Evolutionary conservation across 2,113 vertebrate species (phyloP), one percentile per base, ranked within the genome.

Genomic region (Artemisiospiza belli): DNA sequence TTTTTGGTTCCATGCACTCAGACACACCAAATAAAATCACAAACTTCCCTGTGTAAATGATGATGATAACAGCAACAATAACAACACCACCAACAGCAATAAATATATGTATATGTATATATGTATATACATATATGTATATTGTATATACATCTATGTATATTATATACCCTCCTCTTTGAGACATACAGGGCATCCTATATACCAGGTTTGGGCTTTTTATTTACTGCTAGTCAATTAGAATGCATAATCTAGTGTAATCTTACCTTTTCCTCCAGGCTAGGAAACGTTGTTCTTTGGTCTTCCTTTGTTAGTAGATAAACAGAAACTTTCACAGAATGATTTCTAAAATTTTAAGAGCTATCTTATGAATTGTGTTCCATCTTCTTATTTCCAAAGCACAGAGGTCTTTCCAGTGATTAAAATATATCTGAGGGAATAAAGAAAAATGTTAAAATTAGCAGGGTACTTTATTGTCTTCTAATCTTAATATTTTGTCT

Each of bases 11-110:
- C 59, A 15, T 27, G 8, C 11, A 70, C 37, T 52, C 10, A 62
- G 12, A 7, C 7, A 37, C 24, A 49, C 1, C 15, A 91, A 79
- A 79, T 24, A 83, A 75, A 75, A 39, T 14, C 30, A 70, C 6
- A 86, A 49, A 72, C 2, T 2, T 22, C 49, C 3, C 15, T 1
- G 2, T 18, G 6, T 37, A 39, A 86, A 52, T 7, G 25, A 22
- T 0, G 3, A 51, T 6, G n/a, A 66, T 6, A 28, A n/a, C 6
- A 15, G 44, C 4, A 59, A 35, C 23, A n/a, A 23, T 8, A 37
- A 14, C 52, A 20, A 28, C 7, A 39, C 37, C 37, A 39, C 37
- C 37, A 28, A 43, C 5, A 35, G 24, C 15, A 24, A 35, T 9
- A 39, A 6, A 13, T 31, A 30, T 31, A n/a, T 16, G 9, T 2